phyloP scores from a whole-genome alignment of 1,140 invertebrate genomes.

The Uloborus diversus region DNA sequence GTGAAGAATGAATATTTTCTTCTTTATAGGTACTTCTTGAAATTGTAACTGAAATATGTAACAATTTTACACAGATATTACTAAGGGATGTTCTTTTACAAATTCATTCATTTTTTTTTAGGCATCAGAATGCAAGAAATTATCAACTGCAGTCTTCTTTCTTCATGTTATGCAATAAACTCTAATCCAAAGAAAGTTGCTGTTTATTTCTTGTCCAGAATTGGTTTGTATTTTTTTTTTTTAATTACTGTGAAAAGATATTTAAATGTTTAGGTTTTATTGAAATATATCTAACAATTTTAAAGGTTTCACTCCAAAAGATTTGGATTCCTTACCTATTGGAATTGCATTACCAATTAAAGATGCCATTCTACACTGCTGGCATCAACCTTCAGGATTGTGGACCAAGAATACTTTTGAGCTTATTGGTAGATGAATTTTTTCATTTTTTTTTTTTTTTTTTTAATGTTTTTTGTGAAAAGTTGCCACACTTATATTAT shows the following conservation, averaged over 20 bases:
- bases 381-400: slow-evolving; percentile 78
- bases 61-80: too few relatives aligned
- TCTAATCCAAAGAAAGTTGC: slow-evolving; percentile 34
- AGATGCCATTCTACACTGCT: slow-evolving; percentile 78
- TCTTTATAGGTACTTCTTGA: too few relatives aligned
- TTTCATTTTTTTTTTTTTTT: not conserved
- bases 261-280: not conserved
- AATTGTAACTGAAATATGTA: too few relatives aligned
- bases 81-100: too few relatives aligned
- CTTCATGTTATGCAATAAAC: slow-evolving; percentile 19
- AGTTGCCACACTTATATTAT: not conserved
- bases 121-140: slow-evolving; percentile 10
- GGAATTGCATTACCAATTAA: slow-evolving; percentile 79
- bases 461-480: not conserved
- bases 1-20: too few relatives aligned
- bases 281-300: slow-evolving; percentile 6
- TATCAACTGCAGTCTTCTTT: slow-evolving; percentile 3
- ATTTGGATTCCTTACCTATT: slow-evolving; percentile 79
- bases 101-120: slow-evolving; percentile 9
- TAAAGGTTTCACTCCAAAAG: slow-evolving; percentile 72
- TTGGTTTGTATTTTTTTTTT: slow-evolving; percentile 12
- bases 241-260: not conserved
- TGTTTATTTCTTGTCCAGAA: slow-evolving; percentile 16
- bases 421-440: slow-evolving; percentile 72
- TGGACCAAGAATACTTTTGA: slow-evolving; percentile 81